phyloP scores from a whole-genome alignment of 64 coral and sea anemone species.

The Acropora tenuis region DNA sequence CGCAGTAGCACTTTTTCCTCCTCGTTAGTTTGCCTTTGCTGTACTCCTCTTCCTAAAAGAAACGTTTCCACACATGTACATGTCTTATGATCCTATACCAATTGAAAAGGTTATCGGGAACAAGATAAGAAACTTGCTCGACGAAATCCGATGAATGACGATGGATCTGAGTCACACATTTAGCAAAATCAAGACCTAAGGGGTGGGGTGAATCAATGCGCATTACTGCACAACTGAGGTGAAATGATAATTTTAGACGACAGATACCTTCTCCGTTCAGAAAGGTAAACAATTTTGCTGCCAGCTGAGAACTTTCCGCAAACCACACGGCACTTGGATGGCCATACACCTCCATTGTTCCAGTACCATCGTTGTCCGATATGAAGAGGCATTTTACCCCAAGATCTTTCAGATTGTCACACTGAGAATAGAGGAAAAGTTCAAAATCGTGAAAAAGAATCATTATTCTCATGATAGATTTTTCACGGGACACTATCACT shows the following conservation, averaged over 20 bases:
- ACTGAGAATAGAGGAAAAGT: background rate
- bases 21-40: background rate
- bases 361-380: background rate
- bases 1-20: background rate
- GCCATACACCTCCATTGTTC: background rate
- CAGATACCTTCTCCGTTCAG: background rate
- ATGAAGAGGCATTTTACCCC: background rate
- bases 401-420: background rate
- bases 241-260: background rate
- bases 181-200: background rate
- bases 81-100: background rate
- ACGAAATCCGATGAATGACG: no score
- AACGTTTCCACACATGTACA: background rate
- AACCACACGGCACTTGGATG: background rate
- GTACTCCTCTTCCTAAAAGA: background rate
- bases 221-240: background rate
- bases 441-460: no score
- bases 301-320: background rate
- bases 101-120: background rate
- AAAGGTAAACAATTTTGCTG: background rate
- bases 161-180: background rate
- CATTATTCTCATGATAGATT: no score
- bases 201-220: background rate
- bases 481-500: no score
- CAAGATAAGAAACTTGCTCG: no score